A percentile compares a stretch with the other conserved stretches of the same genome.
phyloP scores from a whole-genome alignment of 2,888 invertebrate genomes.

The Biston stratarius region DNA sequence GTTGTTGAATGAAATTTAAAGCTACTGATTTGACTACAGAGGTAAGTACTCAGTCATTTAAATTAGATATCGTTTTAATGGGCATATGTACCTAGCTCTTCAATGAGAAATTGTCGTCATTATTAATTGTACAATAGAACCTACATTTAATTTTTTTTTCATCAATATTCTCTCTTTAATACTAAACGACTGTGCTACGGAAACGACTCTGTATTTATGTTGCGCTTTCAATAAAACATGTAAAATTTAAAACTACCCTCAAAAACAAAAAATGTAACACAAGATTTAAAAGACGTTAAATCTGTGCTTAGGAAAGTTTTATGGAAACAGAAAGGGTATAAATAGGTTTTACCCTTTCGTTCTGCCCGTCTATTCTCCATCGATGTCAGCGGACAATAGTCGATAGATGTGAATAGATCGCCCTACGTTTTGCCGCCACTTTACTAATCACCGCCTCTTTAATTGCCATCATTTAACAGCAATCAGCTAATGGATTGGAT shows the following conservation, averaged over 20 bases:
- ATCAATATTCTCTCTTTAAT: too few relatives aligned
- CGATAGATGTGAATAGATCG: slow-evolving; percentile 45
- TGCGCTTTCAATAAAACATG: slow-evolving; percentile 62
- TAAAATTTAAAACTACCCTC: slow-evolving; percentile 39
- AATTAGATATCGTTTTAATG: too few relatives aligned
- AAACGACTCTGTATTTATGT: slow-evolving; percentile 49
- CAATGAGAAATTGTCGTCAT: too few relatives aligned
- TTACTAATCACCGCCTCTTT: slow-evolving; percentile 45
- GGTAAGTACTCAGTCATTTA: too few relatives aligned
- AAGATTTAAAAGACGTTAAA: neutral
- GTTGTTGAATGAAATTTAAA: too few relatives aligned
- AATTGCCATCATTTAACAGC: slow-evolving; percentile 43
- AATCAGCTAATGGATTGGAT: slow-evolving; percentile 47
- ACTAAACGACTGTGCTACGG: slow-evolving; percentile 7
- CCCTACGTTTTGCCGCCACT: slow-evolving; percentile 49
- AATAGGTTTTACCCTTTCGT: slow-evolving; percentile 8
- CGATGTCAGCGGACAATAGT: slow-evolving; percentile 38
- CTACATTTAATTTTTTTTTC: too few relatives aligned
- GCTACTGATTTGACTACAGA: too few relatives aligned
- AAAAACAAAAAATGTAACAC: slow-evolving; percentile 12
- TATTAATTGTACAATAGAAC: too few relatives aligned
- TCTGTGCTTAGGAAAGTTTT: neutral
- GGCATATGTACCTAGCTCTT: too few relatives aligned
- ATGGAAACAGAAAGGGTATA: slow-evolving; percentile 11
- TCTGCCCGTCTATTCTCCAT: slow-evolving; percentile 5